Base-by-base conservation (phyloP, 2,888 invertebrate genomes). In the Drosophila fulvimacula region DNA sequence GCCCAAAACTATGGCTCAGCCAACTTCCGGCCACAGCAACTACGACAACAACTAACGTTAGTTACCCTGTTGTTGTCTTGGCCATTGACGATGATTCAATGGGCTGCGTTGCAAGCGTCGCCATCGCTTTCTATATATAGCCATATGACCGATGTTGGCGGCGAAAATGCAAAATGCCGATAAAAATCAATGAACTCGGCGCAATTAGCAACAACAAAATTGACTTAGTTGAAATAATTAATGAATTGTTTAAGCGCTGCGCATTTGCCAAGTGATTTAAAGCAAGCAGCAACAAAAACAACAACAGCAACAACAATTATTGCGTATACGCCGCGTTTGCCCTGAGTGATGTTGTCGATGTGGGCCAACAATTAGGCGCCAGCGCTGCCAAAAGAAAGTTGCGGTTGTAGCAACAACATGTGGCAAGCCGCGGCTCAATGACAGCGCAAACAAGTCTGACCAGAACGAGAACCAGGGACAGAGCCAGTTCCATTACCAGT, bases 101-200 rank as follows among this genome's bases (percentile, higher is more conserved):
- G 58, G 52, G 49, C 36, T 36, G 51, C 52, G 41, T 41, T 69
- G 58, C 70, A 38, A 9, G 17, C 39, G 39, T 10, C 17, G 39
- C 5, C 44, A n/a, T 55, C 58, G 69, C 75, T 78, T 78, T 67
- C 82, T 82, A 88, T 82, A 82, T 82, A 76, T 82, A 82, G 88
- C 53, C 63, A 38, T 15, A 87, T 87, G 82, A 82, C 79, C 75
- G 75, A 73, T 55, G 75, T 63, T 48, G 42, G 72, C 72, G 13
- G 24, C 77, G 67, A 76, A 67, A 58, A 76, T 64, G 73, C 69
- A 48, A 74, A 61, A 73, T 78, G 84, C 66, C 77, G 82, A 78
- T 87, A 81, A 88, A 88, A 88, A 81, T 71, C 62, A 71, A 69
- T 85, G 82, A 87, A 87, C 79, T 82, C 71, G 64, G 42, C 69